A percentile compares a stretch with the other conserved stretches of the same genome.
Evolutionary conservation across 1,140 invertebrate species (phyloP).

Genomic region (Mesaphorura yosii): DNA sequence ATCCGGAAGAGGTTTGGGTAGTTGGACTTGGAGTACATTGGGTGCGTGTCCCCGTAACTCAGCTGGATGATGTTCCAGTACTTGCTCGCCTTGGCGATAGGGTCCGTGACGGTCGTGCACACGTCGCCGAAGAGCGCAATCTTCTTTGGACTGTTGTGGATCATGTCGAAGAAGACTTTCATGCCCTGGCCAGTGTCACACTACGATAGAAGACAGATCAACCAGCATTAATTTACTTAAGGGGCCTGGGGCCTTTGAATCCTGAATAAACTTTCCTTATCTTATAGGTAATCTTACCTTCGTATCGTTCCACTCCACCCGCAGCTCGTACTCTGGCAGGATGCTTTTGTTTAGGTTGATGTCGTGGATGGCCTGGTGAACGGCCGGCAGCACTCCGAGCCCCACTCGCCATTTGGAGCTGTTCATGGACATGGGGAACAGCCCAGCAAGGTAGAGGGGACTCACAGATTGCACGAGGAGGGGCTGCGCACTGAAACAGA

Average conservation of each 20-base stretch:
- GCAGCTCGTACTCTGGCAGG: slow-evolving; percentile 70
- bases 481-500: too few species aligned
- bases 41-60: slow-evolving; percentile 96
- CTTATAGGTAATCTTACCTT: slow-evolving; percentile 52
- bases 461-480: too few species aligned
- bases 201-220: slow-evolving; percentile 46
- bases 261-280: too few species aligned
- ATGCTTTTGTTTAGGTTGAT: slow-evolving; percentile 78
- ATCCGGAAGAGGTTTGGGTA: slow-evolving; percentile 95
- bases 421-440: slow-evolving; percentile 72
- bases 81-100: slow-evolving; percentile 92
- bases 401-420: slow-evolving; percentile 54
- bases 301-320: slow-evolving; percentile 91
- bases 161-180: slow-evolving; percentile 96
- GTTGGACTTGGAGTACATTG: slow-evolving; percentile 86
- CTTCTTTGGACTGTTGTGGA: slow-evolving; percentile 75
- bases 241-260: too few species aligned
- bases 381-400: slow-evolving; percentile 82
- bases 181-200: slow-evolving; percentile 96
- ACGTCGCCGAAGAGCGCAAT: slow-evolving; percentile 91
- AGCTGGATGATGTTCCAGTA: slow-evolving; percentile 92
- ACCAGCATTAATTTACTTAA: slow-evolving; percentile 8
- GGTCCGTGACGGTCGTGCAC: slow-evolving; percentile 92
- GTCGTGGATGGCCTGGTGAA: slow-evolving; percentile 79
- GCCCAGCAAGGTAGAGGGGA: slow-evolving; percentile 83